These are phyloP conservation scores for Kryptolebias marmoratus DNA, from an alignment of 2,113 vertebrate genomes.

Conservation along the genomic window DNA sequence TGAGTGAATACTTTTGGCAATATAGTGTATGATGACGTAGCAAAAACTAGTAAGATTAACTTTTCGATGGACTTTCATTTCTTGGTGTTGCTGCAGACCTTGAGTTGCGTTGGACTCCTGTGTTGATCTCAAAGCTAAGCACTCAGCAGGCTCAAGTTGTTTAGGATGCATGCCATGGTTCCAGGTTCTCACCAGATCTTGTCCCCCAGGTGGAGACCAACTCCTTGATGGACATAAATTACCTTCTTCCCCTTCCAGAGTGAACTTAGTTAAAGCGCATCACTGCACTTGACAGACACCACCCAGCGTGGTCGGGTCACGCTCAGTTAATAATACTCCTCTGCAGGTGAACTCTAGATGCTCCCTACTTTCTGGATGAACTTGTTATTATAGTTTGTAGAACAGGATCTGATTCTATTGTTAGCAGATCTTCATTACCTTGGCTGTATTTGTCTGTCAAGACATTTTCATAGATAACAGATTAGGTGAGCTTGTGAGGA, in stretches of 20 bases:
- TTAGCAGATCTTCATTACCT: slow-evolving; percentile 29
- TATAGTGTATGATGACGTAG: no score
- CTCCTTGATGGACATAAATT: slow-evolving; percentile 81
- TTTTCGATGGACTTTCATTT: neutral
- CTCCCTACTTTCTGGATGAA: slow-evolving; percentile 28
- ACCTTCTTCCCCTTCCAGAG: slow-evolving; percentile 72
- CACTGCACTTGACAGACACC: slow-evolving; percentile 82
- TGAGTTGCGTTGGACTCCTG: slow-evolving; percentile 16
- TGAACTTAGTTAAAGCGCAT: slow-evolving; percentile 75
- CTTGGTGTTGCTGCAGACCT: neutral
- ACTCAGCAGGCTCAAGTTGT: slow-evolving; percentile 38
- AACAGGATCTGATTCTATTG: slow-evolving; percentile 27
- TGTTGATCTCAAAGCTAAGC: slow-evolving; percentile 20
- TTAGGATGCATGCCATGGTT: slow-evolving; percentile 61
- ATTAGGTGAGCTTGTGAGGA: slow-evolving; percentile 31
- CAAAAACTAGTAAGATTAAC: no score
- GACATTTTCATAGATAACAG: slow-evolving; percentile 28
- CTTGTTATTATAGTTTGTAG: slow-evolving; percentile 25
- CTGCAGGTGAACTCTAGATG: slow-evolving; percentile 30
- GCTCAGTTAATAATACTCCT: slow-evolving; percentile 70
- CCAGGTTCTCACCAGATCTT: slow-evolving; percentile 54
- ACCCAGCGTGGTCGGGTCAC: slow-evolving; percentile 68
- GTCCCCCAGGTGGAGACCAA: slow-evolving; percentile 71
- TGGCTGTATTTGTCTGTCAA: slow-evolving; percentile 35
- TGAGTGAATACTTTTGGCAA: no score